Conservation (phyloP, 2,113 vertebrate genomes). For the Speoplatyrhinus poulsoni region DNA sequence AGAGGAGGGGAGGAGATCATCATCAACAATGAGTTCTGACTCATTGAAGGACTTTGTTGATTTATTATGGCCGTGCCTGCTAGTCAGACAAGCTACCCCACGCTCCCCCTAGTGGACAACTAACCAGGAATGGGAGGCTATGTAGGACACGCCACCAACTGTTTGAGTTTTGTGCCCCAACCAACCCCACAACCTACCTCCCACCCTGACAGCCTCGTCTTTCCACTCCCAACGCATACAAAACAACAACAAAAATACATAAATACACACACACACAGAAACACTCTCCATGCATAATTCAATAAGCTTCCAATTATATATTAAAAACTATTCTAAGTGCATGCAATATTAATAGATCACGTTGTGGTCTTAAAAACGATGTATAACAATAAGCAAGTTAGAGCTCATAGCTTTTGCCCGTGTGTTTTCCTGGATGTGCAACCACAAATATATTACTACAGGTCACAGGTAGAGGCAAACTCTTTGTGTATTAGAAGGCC, state of each 20-base stretch:
- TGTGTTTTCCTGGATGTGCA: conserved; percentile 24
- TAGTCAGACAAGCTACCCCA: too few relatives aligned
- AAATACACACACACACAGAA: conserved; percentile 11
- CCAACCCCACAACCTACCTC: background rate
- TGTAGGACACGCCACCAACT: too few relatives aligned
- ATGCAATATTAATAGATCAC: conserved; percentile 65
- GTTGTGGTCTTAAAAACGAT: conserved; percentile 23
- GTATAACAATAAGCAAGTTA: conserved; percentile 36
- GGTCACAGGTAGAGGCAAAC: too few relatives aligned
- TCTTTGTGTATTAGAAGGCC: too few relatives aligned
- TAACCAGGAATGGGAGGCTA: too few relatives aligned
- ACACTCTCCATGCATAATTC: background rate
- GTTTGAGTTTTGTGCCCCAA: too few relatives aligned
- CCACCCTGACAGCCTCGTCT: background rate
- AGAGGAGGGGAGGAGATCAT: too few relatives aligned
- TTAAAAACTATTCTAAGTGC: conserved; percentile 62
- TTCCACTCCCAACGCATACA: background rate
- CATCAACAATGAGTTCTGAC: too few relatives aligned
- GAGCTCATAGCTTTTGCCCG: conserved; percentile 35
- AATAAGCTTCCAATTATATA: conserved; percentile 60
- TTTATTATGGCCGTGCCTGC: too few relatives aligned
- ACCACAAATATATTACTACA: background rate
- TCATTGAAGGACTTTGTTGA: too few relatives aligned
- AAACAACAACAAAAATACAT: conserved; percentile 22
- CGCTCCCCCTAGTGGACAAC: too few relatives aligned